Conservation (phyloP, 2,797 vertebrate species). For the Pseudochromis fuscus region DNA sequence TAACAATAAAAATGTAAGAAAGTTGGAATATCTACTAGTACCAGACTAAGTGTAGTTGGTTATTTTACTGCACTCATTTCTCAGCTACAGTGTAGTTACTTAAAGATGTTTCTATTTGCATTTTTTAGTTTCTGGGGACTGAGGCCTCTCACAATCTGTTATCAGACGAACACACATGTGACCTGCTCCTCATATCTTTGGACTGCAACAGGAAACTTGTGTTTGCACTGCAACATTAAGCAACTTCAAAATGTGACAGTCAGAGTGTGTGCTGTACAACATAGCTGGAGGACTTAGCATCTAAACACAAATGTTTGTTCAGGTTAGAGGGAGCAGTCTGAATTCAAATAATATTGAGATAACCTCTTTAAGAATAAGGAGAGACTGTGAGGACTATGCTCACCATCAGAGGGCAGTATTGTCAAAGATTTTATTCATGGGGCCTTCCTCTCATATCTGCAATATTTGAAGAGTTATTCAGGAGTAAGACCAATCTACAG, state of each 20-base stretch:
- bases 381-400: neutral
- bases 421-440: too few species aligned
- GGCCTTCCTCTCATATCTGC: too few species aligned
- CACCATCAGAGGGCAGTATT: conserved; percentile 43
- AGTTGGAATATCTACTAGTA: neutral
- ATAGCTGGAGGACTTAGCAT: neutral
- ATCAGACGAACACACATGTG: too few species aligned
- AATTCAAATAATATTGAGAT: neutral
- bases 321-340: neutral
- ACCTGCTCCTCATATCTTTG: neutral
- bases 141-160: too few species aligned
- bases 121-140: too few species aligned
- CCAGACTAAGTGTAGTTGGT: too few species aligned
- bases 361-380: neutral
- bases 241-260: neutral
- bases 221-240: neutral
- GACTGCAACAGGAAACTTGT: neutral
- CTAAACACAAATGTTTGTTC: neutral
- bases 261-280: neutral
- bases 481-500: too few species aligned
- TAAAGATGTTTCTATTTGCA: neutral
- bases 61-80: neutral
- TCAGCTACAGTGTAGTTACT: too few species aligned
- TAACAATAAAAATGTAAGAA: too few species aligned
- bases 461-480: too few species aligned